Conservation (phyloP, 1,140 invertebrate species). For the Panonychus citri region DNA sequence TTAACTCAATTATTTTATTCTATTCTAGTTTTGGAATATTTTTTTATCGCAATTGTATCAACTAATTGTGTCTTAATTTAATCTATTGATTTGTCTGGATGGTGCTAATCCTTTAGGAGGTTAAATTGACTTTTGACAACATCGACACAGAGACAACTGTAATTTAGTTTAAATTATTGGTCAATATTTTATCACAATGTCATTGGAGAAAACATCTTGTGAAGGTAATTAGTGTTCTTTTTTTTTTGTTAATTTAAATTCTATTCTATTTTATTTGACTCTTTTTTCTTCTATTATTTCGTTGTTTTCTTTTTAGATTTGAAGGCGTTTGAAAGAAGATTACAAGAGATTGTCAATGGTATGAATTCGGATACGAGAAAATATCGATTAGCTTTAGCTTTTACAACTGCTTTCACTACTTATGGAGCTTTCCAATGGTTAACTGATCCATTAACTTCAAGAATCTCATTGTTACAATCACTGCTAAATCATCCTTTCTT, state of each 20-base stretch:
- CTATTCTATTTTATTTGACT: constrained; percentile 1
- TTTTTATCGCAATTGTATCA: too few relatives aligned
- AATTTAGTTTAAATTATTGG: too few relatives aligned
- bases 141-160: too few relatives aligned
- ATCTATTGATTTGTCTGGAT: too few relatives aligned
- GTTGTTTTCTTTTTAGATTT: constrained; percentile 35
- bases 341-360: constrained; percentile 87
- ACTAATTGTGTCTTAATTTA: too few relatives aligned
- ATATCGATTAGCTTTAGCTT: constrained; percentile 70
- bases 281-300: background rate
- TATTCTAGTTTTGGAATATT: too few relatives aligned
- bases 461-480: constrained; percentile 62
- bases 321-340: constrained; percentile 78
- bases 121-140: too few relatives aligned
- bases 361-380: constrained; percentile 66
- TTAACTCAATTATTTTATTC: too few relatives aligned
- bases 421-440: constrained; percentile 84
- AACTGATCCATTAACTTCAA: constrained; percentile 62
- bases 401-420: constrained; percentile 63
- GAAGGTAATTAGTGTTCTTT: constrained; percentile 19
- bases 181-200: constrained; percentile 19
- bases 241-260: background rate
- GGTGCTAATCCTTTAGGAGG: too few relatives aligned
- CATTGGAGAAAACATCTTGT: constrained; percentile 24
- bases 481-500: constrained; percentile 88